Conservation (phyloP, 2,113 vertebrate species). For the Oriolus oriolus region DNA sequence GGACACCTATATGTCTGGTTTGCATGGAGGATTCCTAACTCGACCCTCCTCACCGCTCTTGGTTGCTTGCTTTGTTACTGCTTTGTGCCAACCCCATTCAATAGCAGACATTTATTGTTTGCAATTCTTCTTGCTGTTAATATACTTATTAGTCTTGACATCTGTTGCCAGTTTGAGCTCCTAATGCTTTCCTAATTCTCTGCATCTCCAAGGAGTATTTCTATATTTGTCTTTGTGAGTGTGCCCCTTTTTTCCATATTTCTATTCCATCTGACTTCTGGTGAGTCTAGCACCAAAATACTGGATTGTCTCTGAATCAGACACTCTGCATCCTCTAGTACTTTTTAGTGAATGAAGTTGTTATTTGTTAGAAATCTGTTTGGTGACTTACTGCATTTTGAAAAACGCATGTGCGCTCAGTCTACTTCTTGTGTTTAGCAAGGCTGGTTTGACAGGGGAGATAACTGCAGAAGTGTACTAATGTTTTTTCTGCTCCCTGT, state of each 20-base stretch:
- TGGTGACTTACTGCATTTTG: background rate
- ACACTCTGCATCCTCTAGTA: background rate
- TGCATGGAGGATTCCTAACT: background rate
- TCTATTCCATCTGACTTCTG: background rate
- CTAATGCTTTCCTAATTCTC: background rate
- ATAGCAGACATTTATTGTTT: background rate
- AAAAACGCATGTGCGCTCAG: background rate
- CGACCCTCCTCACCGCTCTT: background rate
- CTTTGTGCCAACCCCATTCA: background rate
- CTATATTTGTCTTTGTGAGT: background rate
- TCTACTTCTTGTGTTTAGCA: background rate
- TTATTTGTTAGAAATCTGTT: background rate
- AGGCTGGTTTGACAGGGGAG: background rate
- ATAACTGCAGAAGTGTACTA: background rate
- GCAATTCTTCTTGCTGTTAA: background rate
- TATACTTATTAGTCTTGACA: background rate
- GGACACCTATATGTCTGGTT: background rate
- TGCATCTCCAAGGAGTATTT: background rate
- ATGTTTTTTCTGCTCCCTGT: background rate
- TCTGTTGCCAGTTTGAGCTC: background rate
- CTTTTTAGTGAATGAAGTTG: background rate
- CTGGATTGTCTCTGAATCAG: background rate
- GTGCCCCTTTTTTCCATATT: background rate
- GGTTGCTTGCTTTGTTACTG: background rate
- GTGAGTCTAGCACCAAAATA: background rate